These are phyloP conservation scores for Parapristionchus giblindavisi DNA, from an alignment of 2,888 invertebrate species.

Conservation along the genomic window DNA sequence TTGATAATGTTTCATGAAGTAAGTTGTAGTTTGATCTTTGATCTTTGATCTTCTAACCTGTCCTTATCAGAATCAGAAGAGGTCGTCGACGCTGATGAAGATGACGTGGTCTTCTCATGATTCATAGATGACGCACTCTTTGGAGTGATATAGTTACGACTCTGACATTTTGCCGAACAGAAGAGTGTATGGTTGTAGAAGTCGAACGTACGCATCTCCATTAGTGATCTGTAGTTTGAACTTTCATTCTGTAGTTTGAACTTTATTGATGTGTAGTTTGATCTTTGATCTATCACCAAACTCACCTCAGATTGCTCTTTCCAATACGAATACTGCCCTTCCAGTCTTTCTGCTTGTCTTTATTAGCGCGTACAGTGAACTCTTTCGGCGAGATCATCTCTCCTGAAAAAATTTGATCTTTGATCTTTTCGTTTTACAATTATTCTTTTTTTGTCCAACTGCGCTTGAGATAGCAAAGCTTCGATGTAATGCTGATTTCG, in stretches of 20 bases:
- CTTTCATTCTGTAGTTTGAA: neutral
- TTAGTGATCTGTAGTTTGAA: slow-evolving; percentile 68
- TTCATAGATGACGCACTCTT: slow-evolving; percentile 45
- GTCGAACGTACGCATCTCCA: slow-evolving; percentile 71
- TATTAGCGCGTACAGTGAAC: slow-evolving; percentile 71
- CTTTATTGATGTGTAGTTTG: slow-evolving; percentile 12
- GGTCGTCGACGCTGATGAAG: slow-evolving; percentile 32
- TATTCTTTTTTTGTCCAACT: slow-evolving; percentile 30
- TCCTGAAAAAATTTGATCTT: slow-evolving; percentile 50
- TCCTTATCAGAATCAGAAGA: slow-evolving; percentile 36
- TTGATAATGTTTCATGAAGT: too few relatives aligned
- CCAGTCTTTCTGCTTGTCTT: slow-evolving; percentile 73
- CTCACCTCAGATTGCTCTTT: slow-evolving; percentile 62
- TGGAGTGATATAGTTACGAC: slow-evolving; percentile 66
- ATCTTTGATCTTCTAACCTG: slow-evolving; percentile 21
- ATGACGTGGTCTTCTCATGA: slow-evolving; percentile 32
- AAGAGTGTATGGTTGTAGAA: slow-evolving; percentile 71
- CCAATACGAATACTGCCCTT: slow-evolving; percentile 72
- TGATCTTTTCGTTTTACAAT: neutral
- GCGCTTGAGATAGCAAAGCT: neutral
- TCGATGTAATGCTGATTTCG: neutral
- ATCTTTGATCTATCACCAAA: slow-evolving; percentile 2
- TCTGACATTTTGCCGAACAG: slow-evolving; percentile 72
- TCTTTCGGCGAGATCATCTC: slow-evolving; percentile 71
- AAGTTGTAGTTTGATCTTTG: neutral